Base-by-base conservation (phyloP, 2,888 invertebrate genomes). In the Phasia obesa region DNA sequence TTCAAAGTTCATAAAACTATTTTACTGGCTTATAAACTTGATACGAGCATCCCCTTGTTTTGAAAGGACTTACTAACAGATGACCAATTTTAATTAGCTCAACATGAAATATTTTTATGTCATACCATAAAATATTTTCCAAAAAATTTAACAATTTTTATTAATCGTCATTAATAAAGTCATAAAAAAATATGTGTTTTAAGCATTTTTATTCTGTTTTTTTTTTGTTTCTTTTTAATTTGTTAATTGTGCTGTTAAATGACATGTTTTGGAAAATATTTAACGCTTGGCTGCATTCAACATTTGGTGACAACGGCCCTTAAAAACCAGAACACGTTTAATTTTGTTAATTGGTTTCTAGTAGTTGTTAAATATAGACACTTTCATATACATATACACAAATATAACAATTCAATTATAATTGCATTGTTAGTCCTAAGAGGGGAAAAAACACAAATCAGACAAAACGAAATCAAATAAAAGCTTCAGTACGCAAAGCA, bases 281-380 rank as follows among this genome's bases (percentile, higher is more conserved):
- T 79, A 83, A 83, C 62, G 83, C 71, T 79, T 42, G 65, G 65
- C 31, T 79, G 83, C 71, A 76, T 62, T 67, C 25, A 60, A 79
- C 79, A 79, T 79, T 83, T 83, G 83, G 71, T 67, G 49, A 83
- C 70, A 75, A 79, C 76, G 71, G 55, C 79, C 83, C 83, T 75
- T 79, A 62, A 67, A 76, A 83, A 79, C 79, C 83, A 83, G 79
- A 79, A 76, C 83, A 83, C 75, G 67, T 79, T 73, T 79, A 83
- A 83, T 83, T 73, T 83, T 79, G 67, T 83, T 83, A 83, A 83
- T 83, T 83, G 83, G 75, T 76, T 65, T 71, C 60, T 62, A 71
- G 75, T 71, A 76, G 31, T 75, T 65, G 69, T 78, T 38, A 70
- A 69, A 55, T 35, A 27, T 17, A 44, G n/a, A 59, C 15, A 17